Conservation (phyloP, 1,140 invertebrate genomes). For the Hypothenemus hampei region DNA sequence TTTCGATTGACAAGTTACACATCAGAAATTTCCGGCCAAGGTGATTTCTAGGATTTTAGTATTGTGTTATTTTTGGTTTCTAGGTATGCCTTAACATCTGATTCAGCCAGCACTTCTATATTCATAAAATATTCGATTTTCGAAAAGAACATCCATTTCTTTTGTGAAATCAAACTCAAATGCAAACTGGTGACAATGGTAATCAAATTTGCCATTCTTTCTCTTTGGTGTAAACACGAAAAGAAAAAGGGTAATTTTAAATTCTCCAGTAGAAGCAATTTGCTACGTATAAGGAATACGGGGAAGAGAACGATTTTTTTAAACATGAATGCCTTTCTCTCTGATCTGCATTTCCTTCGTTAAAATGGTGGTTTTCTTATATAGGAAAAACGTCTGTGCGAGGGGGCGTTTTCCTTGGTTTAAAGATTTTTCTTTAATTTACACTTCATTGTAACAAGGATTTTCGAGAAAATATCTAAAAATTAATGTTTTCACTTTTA, state of each 20-base stretch:
- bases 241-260: slow-evolving; percentile 19
- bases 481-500: too few species aligned
- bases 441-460: too few species aligned
- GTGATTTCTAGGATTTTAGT: neutral
- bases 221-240: slow-evolving; percentile 7
- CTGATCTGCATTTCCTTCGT: too few species aligned
- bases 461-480: too few species aligned
- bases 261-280: slow-evolving; percentile 18
- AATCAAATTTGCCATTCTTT: slow-evolving; percentile 19
- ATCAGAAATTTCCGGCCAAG: neutral
- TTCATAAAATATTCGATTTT: slow-evolving; percentile 1
- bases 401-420: too few species aligned
- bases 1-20: neutral
- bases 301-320: slow-evolving; percentile 1
- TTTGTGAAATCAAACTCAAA: slow-evolving; percentile 20
- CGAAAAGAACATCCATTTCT: slow-evolving; percentile 1
- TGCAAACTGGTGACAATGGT: slow-evolving; percentile 13
- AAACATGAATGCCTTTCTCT: slow-evolving; percentile 4
- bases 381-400: too few species aligned
- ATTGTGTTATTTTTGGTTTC: neutral
- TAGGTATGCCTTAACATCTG: neutral
- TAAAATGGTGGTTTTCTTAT: too few species aligned
- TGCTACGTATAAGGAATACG: slow-evolving; percentile 14
- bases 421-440: too few species aligned
- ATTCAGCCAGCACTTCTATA: neutral